A percentile compares a stretch with the other conserved stretches of the same genome.
Conservation (phyloP, 2,113 vertebrate genomes). For the Forbesichthys agassizii region DNA sequence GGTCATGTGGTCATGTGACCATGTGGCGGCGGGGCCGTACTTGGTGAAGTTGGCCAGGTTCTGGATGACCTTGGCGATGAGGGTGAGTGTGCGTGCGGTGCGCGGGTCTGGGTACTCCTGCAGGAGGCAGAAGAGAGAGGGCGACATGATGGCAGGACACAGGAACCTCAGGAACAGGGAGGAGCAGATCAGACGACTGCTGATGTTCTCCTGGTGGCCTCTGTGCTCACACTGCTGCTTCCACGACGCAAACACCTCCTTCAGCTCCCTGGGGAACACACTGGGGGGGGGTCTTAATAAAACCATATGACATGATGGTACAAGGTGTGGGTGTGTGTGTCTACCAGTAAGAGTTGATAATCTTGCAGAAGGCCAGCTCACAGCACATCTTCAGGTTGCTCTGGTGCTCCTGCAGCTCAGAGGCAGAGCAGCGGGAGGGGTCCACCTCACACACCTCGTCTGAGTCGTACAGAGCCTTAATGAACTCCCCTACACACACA, state of each 20-base stretch:
- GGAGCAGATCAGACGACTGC: constrained; percentile 91
- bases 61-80: constrained; percentile 98
- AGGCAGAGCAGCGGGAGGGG: constrained; percentile 83
- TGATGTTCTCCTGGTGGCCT: constrained; percentile 88
- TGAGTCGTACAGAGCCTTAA: constrained; percentile 94
- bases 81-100: constrained; percentile 90
- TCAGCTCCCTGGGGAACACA: constrained; percentile 94
- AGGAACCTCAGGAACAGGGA: constrained; percentile 96
- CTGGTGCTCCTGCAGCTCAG: constrained; percentile 88
- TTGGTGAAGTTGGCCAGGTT: constrained; percentile 97
- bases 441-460: constrained; percentile 98
- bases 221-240: constrained; percentile 88
- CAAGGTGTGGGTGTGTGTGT: neutral
- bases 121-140: constrained; percentile 93
- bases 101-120: constrained; percentile 95
- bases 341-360: constrained; percentile 98
- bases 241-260: constrained; percentile 95
- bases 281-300: constrained; percentile 56
- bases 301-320: too few species aligned
- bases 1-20: too few species aligned
- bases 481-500: constrained; percentile 86
- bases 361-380: constrained; percentile 97
- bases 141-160: constrained; percentile 97
- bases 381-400: constrained; percentile 98
- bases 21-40: constrained; percentile 68